These are phyloP conservation scores for Salvelinus namaycush DNA, from an alignment of 2,113 vertebrate species.

Conservation along the genomic window DNA sequence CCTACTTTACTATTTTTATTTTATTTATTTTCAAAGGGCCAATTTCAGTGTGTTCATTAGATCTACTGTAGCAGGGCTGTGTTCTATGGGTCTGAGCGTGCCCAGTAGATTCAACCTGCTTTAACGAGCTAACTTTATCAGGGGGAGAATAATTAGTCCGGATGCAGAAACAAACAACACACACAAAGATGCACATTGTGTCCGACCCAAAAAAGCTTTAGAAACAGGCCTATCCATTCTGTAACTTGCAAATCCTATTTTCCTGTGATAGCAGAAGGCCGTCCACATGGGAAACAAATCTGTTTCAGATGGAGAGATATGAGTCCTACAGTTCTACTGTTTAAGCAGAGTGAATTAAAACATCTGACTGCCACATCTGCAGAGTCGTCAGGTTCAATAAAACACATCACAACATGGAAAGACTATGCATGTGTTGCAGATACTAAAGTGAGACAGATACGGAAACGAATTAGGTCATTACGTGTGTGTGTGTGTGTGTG, in stretches of 20 bases:
- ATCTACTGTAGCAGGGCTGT: conserved; percentile 11
- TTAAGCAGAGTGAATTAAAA: conserved; percentile 36
- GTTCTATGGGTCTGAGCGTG: conserved; percentile 25
- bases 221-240: conserved; percentile 27
- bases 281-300: not conserved
- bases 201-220: conserved; percentile 16
- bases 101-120: conserved; percentile 48
- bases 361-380: conserved; percentile 47
- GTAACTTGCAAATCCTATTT: conserved; percentile 23
- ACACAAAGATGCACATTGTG: conserved; percentile 41
- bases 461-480: not conserved
- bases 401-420: conserved; percentile 18
- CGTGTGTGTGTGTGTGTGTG: not conserved
- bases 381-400: conserved; percentile 28
- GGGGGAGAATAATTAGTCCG: conserved; percentile 39
- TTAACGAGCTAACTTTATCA: conserved; percentile 52
- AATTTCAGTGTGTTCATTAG: conserved; percentile 39
- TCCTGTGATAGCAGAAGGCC: conserved; percentile 20
- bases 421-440: conserved; percentile 3
- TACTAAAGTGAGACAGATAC: conserved; percentile 19
- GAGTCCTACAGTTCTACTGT: conserved; percentile 6
- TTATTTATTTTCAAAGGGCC: not conserved
- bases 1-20: conserved; percentile 16
- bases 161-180: not conserved
- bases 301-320: not conserved